These are phyloP conservation scores for Acrocera orbiculus DNA, from an alignment of 2,888 invertebrate genomes.

Conservation along the genomic window DNA sequence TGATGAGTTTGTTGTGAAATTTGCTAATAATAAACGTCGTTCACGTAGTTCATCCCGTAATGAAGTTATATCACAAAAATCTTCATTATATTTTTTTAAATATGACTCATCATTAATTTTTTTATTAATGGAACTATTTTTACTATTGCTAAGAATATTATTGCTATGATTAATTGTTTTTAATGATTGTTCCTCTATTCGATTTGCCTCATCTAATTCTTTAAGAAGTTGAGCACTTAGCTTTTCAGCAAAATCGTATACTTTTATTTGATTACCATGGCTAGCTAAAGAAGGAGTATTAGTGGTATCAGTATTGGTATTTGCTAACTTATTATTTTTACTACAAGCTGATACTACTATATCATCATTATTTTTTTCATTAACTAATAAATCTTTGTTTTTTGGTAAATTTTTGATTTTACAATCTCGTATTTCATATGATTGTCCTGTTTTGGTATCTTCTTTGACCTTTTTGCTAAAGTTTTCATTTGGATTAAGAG, in stretches of 20 bases:
- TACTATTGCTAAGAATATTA: slow-evolving; percentile 3
- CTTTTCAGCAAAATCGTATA: slow-evolving; percentile 68
- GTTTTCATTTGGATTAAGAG: slow-evolving; percentile 21
- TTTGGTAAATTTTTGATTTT: not conserved
- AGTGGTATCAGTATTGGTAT: too few species aligned
- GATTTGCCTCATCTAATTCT: slow-evolving; percentile 43
- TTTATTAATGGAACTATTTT: slow-evolving; percentile 6
- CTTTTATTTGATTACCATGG: too few species aligned
- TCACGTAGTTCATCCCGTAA: slow-evolving; percentile 29
- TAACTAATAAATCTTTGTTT: not conserved
- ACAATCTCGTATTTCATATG: not conserved
- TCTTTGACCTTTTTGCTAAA: too few species aligned
- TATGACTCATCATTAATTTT: too few species aligned
- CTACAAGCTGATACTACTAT: too few species aligned
- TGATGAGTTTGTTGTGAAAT: slow-evolving; percentile 25
- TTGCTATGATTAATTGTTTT: slow-evolving; percentile 3
- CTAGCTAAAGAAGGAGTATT: too few species aligned
- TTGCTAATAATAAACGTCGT: slow-evolving; percentile 29
- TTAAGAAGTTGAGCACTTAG: slow-evolving; percentile 63
- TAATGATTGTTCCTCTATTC: slow-evolving; percentile 1
- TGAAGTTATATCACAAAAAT: slow-evolving; percentile 20
- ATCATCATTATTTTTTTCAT: slow-evolving; percentile 5
- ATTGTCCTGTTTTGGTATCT: not conserved
- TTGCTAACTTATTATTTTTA: too few species aligned
- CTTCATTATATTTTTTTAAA: slow-evolving; percentile 14